These are phyloP conservation scores for Galaxias olidus DNA, from an alignment of 2,797 vertebrate species.

Conservation along the genomic window DNA sequence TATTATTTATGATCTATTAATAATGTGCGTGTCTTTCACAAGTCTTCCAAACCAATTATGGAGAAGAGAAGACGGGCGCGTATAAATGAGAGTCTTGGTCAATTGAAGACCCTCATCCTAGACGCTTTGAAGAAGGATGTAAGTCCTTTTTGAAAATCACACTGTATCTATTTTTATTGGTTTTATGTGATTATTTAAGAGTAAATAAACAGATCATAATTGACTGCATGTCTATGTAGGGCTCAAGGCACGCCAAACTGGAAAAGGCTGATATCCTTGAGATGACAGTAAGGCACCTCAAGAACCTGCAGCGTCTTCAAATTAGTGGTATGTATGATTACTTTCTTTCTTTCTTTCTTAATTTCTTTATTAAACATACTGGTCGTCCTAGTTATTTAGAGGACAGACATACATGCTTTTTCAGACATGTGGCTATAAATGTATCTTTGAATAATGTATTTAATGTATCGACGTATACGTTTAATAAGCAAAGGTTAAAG, in stretches of 20 bases:
- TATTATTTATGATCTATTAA: too few relatives aligned
- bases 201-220: too few relatives aligned
- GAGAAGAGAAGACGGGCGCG: conserved; percentile 84
- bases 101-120: conserved; percentile 89
- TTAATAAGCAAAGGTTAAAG: too few relatives aligned
- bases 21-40: background rate
- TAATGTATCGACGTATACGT: too few relatives aligned
- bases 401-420: too few relatives aligned
- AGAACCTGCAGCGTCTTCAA: conserved; percentile 89
- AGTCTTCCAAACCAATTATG: conserved; percentile 94
- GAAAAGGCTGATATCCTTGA: conserved; percentile 97
- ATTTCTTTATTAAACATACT: conserved; percentile 10
- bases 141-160: conserved; percentile 46
- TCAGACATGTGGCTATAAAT: too few relatives aligned
- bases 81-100: conserved; percentile 88
- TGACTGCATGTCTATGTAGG: conserved; percentile 67
- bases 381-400: background rate
- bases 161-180: background rate
- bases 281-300: conserved; percentile 95
- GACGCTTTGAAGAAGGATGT: conserved; percentile 90
- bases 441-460: too few relatives aligned
- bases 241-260: conserved; percentile 92
- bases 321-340: conserved; percentile 84
- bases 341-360: conserved; percentile 16
- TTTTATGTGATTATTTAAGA: background rate